These are phyloP conservation scores for Bos taurus DNA, from an alignment of 2,113 vertebrate species.

Conservation along the genomic window DNA sequence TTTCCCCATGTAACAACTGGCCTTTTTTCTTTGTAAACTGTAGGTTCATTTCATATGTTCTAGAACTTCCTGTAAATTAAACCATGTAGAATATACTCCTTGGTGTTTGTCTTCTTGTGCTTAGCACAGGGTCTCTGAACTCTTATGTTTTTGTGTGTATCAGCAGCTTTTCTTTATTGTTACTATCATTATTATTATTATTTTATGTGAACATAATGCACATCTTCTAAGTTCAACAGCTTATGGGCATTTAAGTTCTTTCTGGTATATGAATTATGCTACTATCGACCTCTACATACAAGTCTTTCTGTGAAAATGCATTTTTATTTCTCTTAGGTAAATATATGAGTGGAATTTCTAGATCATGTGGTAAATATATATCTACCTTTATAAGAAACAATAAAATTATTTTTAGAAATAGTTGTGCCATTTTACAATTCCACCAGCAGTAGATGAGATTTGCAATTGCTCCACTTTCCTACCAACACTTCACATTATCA, in stretches of 20 bases:
- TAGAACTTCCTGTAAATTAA: neutral
- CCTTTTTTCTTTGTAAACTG: neutral
- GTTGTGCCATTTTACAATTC: neutral
- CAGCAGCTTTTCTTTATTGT: neutral
- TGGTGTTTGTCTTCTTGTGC: neutral
- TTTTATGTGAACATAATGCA: neutral
- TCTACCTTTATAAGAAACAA: neutral
- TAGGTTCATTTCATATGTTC: neutral
- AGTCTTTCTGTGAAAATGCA: neutral
- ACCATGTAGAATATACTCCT: neutral
- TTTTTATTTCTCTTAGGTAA: conserved; percentile 3
- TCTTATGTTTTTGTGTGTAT: neutral
- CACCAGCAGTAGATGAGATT: neutral
- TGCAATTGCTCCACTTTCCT: neutral
- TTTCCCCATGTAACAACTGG: neutral
- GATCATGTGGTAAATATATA: neutral
- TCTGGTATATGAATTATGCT: neutral
- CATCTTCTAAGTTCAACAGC: neutral
- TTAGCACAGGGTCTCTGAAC: neutral
- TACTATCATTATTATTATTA: neutral
- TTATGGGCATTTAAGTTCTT: neutral
- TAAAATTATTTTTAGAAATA: neutral
- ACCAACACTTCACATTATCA: neutral
- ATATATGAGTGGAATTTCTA: neutral
- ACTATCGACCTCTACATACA: neutral